Conservation (phyloP, 2,888 invertebrate genomes). For the Cerceris ruficornis region DNA sequence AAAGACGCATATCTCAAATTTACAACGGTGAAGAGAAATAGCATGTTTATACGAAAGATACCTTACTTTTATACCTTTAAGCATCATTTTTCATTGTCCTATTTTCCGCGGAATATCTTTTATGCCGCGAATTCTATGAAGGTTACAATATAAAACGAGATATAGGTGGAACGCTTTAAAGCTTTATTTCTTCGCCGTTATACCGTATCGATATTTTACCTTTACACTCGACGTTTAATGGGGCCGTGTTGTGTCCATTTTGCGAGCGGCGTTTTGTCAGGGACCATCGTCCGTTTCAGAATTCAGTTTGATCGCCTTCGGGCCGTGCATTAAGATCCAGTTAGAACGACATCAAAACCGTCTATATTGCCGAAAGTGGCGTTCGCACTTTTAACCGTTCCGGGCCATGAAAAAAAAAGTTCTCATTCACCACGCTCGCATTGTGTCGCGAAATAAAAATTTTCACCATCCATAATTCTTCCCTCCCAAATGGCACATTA, state of each 20-base stretch:
- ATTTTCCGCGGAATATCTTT: conserved; percentile 10
- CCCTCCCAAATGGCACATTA: not conserved
- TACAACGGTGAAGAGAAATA: conserved; percentile 8
- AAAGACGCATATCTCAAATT: conserved; percentile 7
- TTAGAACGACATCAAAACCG: not conserved
- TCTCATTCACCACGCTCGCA: not conserved
- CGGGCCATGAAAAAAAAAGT: not conserved
- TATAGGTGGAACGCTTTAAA: conserved; percentile 2
- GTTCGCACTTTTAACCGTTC: not conserved
- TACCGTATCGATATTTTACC: conserved; percentile 20
- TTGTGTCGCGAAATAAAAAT: not conserved
- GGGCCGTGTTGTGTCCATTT: conserved; percentile 8
- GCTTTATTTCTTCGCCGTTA: conserved; percentile 18
- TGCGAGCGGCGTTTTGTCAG: conserved; percentile 9
- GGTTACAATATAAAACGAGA: conserved; percentile 3
- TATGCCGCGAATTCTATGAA: conserved; percentile 1
- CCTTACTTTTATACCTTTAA: conserved; percentile 12
- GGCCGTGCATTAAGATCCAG: conserved; percentile 9
- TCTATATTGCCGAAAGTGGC: not conserved
- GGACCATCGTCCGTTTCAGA: conserved; percentile 23
- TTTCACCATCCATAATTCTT: not conserved
- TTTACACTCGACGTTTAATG: conserved; percentile 22
- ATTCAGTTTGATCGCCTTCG: conserved; percentile 10
- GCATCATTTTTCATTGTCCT: conserved; percentile 13
- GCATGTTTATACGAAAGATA: conserved; percentile 18